Evolutionary conservation across 2,888 invertebrate species (phyloP).

Genomic region (Germaria angustata): DNA sequence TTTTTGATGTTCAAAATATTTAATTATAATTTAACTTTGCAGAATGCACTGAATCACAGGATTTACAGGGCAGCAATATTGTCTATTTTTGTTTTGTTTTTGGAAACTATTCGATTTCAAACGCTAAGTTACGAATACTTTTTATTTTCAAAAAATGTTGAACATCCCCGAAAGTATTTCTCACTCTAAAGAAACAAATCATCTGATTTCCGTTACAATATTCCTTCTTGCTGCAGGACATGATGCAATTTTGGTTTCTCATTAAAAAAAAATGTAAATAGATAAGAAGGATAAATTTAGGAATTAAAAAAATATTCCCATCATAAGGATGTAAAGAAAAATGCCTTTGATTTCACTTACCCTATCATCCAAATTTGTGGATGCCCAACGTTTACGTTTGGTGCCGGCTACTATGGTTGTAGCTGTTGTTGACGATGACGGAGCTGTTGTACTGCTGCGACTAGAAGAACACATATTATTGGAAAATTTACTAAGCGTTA

Average conservation of each 20-base stretch:
- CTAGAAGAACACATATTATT: constrained; percentile 63
- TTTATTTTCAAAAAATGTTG: background rate
- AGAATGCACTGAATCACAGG: too few relatives aligned
- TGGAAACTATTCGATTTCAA: too few relatives aligned
- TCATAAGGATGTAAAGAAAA: constrained; percentile 22
- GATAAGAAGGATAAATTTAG: constrained; percentile 30
- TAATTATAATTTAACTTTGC: too few relatives aligned
- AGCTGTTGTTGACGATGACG: constrained; percentile 31
- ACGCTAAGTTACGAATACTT: too few relatives aligned
- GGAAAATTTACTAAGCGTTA: constrained; percentile 49
- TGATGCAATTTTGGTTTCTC: constrained; percentile 13
- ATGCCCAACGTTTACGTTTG: constrained; percentile 66
- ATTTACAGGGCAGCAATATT: too few relatives aligned
- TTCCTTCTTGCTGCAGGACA: constrained; percentile 44
- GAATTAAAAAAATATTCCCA: constrained; percentile 35
- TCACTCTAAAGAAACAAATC: background rate
- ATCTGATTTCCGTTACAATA: constrained; percentile 58
- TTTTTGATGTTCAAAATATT: too few relatives aligned
- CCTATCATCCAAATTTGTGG: constrained; percentile 59
- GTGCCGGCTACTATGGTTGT: constrained; percentile 26
- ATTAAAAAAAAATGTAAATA: background rate
- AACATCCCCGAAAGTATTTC: constrained; percentile 16
- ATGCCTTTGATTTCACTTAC: constrained; percentile 61
- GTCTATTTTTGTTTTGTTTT: too few relatives aligned
- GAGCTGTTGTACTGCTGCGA: constrained; percentile 43